A percentile compares a stretch with the other conserved stretches of the same genome.
These are phyloP conservation scores for Apteryx owenii DNA, from an alignment of 2,113 vertebrate species.

Conservation along the genomic window DNA sequence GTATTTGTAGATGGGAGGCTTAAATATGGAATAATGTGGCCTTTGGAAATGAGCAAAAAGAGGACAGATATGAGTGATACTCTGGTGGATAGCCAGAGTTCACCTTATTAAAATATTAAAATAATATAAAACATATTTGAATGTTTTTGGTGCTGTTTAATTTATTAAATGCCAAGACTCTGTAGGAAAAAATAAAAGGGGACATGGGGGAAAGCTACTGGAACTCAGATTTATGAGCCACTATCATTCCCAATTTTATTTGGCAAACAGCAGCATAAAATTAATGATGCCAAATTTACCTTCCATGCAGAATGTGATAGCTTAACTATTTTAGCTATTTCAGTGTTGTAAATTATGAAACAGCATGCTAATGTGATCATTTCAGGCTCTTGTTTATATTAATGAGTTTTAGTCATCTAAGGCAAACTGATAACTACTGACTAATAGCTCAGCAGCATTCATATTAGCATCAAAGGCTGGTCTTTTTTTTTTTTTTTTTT, in stretches of 20 bases:
- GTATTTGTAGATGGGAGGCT: not conserved
- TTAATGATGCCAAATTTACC: constrained; percentile 65
- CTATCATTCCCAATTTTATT: constrained; percentile 43
- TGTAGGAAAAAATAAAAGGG: not conserved
- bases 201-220: not conserved
- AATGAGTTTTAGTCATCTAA: constrained; percentile 76
- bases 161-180: constrained; percentile 36
- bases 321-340: constrained; percentile 65
- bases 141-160: not conserved
- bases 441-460: constrained; percentile 74
- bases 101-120: not conserved
- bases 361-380: constrained; percentile 70
- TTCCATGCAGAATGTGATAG: not conserved
- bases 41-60: not conserved
- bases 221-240: constrained; percentile 4
- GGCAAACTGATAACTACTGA: constrained; percentile 76
- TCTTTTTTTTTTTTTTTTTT: constrained; percentile 8
- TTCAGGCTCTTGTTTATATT: constrained; percentile 78
- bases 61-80: not conserved
- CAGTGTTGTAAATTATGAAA: constrained; percentile 55
- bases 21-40: not conserved
- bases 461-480: constrained; percentile 60
- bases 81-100: not conserved
- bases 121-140: not conserved
- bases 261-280: constrained; percentile 66